phyloP scores from a whole-genome alignment of 2,888 invertebrate species.

The Nymphalis polychloros region DNA sequence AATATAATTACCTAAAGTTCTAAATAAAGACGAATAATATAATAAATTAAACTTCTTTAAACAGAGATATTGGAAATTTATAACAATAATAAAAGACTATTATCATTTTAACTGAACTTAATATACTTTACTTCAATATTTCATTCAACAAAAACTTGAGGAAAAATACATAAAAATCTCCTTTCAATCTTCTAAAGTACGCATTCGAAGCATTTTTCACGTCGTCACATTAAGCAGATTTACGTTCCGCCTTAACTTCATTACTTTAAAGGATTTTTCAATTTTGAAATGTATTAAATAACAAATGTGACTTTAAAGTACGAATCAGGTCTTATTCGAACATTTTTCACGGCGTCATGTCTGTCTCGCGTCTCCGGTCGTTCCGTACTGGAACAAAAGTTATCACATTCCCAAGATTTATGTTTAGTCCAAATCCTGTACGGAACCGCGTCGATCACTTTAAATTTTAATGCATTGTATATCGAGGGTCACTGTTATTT shows the following conservation, averaged over 20 bases:
- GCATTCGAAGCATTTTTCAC: conserved; percentile 56
- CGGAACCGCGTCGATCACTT: conserved; percentile 40
- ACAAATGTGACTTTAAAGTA: conserved; percentile 40
- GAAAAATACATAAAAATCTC: conserved; percentile 35
- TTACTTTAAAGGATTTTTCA: conserved; percentile 51
- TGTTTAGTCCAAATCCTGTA: conserved; percentile 48
- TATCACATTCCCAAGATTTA: conserved; percentile 55
- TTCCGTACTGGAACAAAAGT: conserved; percentile 53
- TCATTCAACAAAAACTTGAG: conserved; percentile 21
- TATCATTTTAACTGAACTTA: not conserved
- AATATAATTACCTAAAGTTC: too few species aligned
- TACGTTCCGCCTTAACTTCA: conserved; percentile 52
- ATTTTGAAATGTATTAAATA: conserved; percentile 41
- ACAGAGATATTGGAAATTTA: too few species aligned
- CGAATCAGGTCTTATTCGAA: conserved; percentile 37
- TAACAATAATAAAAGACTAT: not conserved
- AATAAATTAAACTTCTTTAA: too few species aligned
- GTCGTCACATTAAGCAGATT: conserved; percentile 57
- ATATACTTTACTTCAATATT: conserved; percentile 6
- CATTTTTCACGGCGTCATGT: conserved; percentile 58
- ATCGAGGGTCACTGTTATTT: conserved; percentile 8
- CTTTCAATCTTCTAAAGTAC: conserved; percentile 41
- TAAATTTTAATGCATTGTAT: conserved; percentile 38
- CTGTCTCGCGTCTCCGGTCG: conserved; percentile 56
- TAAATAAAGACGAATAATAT: too few species aligned